Evolutionary conservation across 2,113 vertebrate species (phyloP).

Genomic region (Amphiprion percula): DNA sequence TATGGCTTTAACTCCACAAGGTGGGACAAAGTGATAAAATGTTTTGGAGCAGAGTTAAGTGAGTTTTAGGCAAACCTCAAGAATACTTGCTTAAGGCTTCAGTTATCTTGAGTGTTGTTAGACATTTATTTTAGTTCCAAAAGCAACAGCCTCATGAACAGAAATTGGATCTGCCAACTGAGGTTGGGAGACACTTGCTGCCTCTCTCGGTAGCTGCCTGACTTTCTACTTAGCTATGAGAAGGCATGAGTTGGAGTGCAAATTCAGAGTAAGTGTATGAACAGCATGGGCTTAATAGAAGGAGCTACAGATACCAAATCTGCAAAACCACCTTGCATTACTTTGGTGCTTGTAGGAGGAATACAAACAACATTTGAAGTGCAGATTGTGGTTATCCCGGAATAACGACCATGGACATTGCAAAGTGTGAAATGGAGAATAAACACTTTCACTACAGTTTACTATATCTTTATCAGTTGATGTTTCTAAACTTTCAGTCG

Average conservation of each 20-base stretch:
- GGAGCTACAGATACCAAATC: slow-evolving; percentile 30
- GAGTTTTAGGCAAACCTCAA: background rate
- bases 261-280: slow-evolving; percentile 3
- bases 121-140: slow-evolving; percentile 1
- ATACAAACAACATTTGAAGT: background rate
- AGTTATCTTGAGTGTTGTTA: background rate
- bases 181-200: background rate
- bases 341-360: slow-evolving; percentile 8
- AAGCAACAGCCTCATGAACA: slow-evolving; percentile 13
- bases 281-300: background rate
- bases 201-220: background rate
- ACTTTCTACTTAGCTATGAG: background rate
- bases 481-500: slow-evolving; percentile 5
- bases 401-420: background rate
- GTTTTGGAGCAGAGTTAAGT: background rate
- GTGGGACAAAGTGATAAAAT: background rate
- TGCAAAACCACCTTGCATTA: slow-evolving; percentile 4
- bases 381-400: background rate
- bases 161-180: background rate
- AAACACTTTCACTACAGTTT: background rate
- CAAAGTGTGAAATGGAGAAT: slow-evolving; percentile 21
- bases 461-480: slow-evolving; percentile 2
- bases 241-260: background rate
- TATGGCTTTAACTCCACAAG: background rate
- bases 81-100: background rate